Conservation (phyloP, 1,140 invertebrate species). For the Philotrypesis tridentata region DNA sequence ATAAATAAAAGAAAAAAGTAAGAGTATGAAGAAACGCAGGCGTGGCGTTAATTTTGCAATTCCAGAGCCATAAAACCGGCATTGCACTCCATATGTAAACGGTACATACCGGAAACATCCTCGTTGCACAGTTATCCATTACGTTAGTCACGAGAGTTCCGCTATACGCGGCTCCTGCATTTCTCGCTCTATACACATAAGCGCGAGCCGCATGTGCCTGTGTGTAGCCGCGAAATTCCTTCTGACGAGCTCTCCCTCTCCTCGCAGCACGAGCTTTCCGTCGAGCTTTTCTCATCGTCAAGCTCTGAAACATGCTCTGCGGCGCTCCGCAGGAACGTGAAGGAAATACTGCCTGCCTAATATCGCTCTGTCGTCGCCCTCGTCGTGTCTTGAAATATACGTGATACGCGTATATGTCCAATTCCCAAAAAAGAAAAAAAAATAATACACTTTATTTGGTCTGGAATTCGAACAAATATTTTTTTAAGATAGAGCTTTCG, state of each 20-base stretch:
- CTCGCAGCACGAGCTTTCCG: background rate
- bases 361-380: background rate
- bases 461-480: no score
- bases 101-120: background rate
- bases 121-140: background rate
- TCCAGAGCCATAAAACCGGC: background rate
- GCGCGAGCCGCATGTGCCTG: no score
- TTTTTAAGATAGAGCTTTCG: no score
- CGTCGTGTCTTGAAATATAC: no score
- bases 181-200: background rate
- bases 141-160: background rate
- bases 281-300: constrained; percentile 21
- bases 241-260: background rate
- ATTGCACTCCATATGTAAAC: constrained; percentile 27
- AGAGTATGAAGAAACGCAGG: background rate
- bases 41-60: background rate
- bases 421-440: no score
- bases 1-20: no score
- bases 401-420: no score
- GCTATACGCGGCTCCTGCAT: background rate
- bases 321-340: background rate
- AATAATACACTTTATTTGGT: no score
- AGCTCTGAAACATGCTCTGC: background rate
- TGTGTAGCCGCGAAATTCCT: background rate
- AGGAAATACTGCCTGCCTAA: background rate